phyloP scores from a whole-genome alignment of 2,113 vertebrate genomes.

The Empidonax alnorum region DNA sequence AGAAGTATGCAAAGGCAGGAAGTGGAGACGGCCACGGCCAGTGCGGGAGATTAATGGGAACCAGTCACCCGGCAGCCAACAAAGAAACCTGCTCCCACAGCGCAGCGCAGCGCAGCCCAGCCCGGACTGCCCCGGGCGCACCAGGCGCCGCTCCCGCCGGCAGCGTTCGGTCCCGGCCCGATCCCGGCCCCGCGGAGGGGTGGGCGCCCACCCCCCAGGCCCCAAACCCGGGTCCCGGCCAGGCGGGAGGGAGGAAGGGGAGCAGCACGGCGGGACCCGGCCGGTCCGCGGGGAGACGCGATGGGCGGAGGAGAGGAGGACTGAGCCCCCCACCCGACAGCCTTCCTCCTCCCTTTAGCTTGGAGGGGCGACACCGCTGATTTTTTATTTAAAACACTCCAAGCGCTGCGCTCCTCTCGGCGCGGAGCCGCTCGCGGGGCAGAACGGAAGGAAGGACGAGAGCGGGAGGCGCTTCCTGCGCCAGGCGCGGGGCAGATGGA shows the following conservation, averaged over 20 bases:
- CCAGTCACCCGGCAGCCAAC: conserved; percentile 58
- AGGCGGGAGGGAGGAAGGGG: neutral
- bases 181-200: neutral
- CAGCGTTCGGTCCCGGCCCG: neutral
- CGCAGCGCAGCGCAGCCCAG: neutral
- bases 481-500: neutral
- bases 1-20: conserved; percentile 70
- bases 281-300: neutral
- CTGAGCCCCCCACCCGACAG: neutral
- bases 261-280: neutral
- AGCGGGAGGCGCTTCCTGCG: conserved; percentile 7
- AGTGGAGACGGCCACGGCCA: conserved; percentile 65
- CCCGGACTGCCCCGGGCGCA: neutral
- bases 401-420: neutral
- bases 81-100: conserved; percentile 42
- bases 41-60: conserved; percentile 71
- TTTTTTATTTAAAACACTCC: neutral
- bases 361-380: neutral
- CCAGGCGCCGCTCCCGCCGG: neutral
- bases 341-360: neutral
- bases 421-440: neutral
- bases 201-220: neutral
- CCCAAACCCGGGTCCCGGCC: neutral
- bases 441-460: neutral
- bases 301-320: neutral